Evolutionary conservation across 2,888 invertebrate species (phyloP).

Genomic region (Shargacucullia verbasci): DNA sequence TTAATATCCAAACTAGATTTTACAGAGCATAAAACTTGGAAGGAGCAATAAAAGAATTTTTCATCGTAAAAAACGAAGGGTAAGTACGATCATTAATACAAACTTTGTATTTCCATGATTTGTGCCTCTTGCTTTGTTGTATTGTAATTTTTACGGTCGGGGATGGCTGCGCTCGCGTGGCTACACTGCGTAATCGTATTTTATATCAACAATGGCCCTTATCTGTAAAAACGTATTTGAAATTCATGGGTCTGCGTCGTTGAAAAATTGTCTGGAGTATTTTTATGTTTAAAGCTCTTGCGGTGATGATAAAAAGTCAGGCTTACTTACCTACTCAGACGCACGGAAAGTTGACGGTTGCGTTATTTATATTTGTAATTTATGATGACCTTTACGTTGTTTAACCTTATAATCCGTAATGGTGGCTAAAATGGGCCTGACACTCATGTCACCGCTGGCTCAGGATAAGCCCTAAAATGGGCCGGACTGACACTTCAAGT

Average conservation of each 20-base stretch:
- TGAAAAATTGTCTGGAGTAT: slow-evolving; percentile 82
- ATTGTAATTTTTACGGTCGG: slow-evolving; percentile 84
- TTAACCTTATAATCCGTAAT: too few relatives aligned
- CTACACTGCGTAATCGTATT: slow-evolving; percentile 83
- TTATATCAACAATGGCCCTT: slow-evolving; percentile 85
- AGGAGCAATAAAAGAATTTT: slow-evolving; percentile 70
- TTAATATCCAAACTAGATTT: slow-evolving; percentile 65
- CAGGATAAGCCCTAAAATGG: too few relatives aligned
- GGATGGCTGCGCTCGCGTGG: slow-evolving; percentile 82
- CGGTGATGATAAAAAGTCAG: slow-evolving; percentile 74
- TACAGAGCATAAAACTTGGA: slow-evolving; percentile 65
- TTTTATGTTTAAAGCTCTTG: slow-evolving; percentile 79
- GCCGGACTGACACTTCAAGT: too few relatives aligned
- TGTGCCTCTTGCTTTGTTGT: slow-evolving; percentile 80
- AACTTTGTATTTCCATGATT: slow-evolving; percentile 83
- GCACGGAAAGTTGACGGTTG: slow-evolving; percentile 66
- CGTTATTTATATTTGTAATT: slow-evolving; percentile 65
- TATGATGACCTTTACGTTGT: slow-evolving; percentile 61
- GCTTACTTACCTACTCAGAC: slow-evolving; percentile 64
- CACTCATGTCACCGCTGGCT: too few relatives aligned
- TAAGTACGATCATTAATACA: slow-evolving; percentile 78
- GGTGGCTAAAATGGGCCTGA: too few relatives aligned
- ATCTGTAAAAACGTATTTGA: slow-evolving; percentile 85
- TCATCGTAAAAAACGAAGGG: slow-evolving; percentile 74
- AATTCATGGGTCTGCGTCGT: slow-evolving; percentile 82